Base-by-base conservation (phyloP, 2,888 invertebrate genomes). In the Nasonovia ribisnigri region DNA sequence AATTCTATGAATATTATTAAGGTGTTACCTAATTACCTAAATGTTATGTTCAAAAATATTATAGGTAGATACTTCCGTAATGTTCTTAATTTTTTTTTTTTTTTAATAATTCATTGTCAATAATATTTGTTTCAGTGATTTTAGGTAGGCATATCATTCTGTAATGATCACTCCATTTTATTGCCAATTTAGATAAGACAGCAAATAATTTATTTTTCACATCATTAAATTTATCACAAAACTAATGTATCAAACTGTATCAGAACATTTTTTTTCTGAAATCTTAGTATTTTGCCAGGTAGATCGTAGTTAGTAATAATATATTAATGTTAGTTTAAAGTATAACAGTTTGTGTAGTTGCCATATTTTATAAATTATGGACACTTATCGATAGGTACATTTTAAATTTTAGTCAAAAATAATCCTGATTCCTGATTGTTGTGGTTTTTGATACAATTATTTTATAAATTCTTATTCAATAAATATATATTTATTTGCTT, bases 191-290 rank as follows among this genome's bases (percentile, higher is more conserved):
- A 42, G 54, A 84, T 91, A 91, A 86, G 43, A 84, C 0, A 6
- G 20, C 29, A 84, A 67, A 51, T 8, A 84, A 43, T 54, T n/a
- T 43, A 43, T 29, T 91, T 91, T 11, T 43, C 57, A 43, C n/a
- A 54, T 91, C 29, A 84, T 90, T n/a, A 84, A 91, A 54, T 91
- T 90, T 54, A 84, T 91, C 16, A 20, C 20, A 51, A 84, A 42
- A 54, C 26, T 84, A 3, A 54, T 84, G 13, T 77, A 48, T n/a
- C 29, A 84, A 43, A 43, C 10, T 84, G 11, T 10, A 84, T 42
- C 43, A 29, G 20, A 54, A 54, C 3, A 84, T 42, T 42, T 36
- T 77, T 67, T 20, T 77, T 8, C 20, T 36, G 20, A 77, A 77
- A 77, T 36, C 20, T 6, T 36, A 77, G 77, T 46, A 5, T 46